A percentile compares a stretch with the other conserved stretches of the same genome.
Conservation (phyloP, 2,888 invertebrate genomes). For the Chymomyza amoena region DNA sequence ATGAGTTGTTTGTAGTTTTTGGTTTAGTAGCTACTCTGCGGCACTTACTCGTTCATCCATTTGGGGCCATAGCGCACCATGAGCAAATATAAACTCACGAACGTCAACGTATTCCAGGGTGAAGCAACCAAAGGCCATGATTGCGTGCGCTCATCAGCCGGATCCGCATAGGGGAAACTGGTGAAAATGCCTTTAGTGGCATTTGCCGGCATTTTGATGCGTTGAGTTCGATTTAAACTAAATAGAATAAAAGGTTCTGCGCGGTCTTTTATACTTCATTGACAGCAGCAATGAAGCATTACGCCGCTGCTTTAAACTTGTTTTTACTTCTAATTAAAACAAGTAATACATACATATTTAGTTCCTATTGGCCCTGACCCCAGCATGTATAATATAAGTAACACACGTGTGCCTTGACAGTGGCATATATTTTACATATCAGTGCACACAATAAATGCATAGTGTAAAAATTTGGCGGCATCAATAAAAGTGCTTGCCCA, state of each 20-base stretch:
- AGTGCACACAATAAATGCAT: not conserved
- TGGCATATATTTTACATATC: not conserved
- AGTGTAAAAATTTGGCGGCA: too few relatives aligned
- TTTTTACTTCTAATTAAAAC: not conserved
- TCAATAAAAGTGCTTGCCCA: too few relatives aligned
- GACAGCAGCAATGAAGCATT: not conserved
- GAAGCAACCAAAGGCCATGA: slow-evolving; percentile 93
- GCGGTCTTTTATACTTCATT: not conserved
- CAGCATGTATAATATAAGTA: not conserved
- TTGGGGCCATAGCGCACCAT: slow-evolving; percentile 90
- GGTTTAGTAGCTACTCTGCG: not conserved
- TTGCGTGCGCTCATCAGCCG: slow-evolving; percentile 85
- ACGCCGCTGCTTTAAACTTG: not conserved
- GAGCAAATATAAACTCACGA: slow-evolving; percentile 86
- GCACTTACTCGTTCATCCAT: slow-evolving; percentile 84
- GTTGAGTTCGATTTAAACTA: not conserved
- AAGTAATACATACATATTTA: not conserved
- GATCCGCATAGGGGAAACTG: slow-evolving; percentile 44
- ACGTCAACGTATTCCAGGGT: slow-evolving; percentile 85
- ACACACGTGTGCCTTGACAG: not conserved
- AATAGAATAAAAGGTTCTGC: not conserved
- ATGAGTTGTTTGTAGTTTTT: not conserved
- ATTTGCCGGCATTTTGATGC: slow-evolving; percentile 28
- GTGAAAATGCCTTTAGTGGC: slow-evolving; percentile 21
- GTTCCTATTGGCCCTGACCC: not conserved